phyloP scores from a whole-genome alignment of 2,113 vertebrate genomes.

The Corythaixoides concolor region DNA sequence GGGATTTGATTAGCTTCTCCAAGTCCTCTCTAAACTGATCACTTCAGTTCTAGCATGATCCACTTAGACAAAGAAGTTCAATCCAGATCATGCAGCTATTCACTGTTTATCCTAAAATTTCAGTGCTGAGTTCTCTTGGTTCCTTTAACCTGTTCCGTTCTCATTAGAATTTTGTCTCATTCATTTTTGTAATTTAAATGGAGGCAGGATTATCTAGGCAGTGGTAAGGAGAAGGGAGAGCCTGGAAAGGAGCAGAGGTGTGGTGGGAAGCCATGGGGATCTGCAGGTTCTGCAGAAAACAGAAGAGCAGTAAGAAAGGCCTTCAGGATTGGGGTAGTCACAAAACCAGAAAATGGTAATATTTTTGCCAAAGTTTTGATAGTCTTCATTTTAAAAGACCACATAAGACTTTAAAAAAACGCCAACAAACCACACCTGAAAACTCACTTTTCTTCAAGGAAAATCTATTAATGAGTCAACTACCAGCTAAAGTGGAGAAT shows the following conservation, averaged over 20 bases:
- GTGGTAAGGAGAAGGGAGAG: neutral
- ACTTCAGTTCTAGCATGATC: neutral
- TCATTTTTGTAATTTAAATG: neutral
- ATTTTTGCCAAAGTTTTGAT: neutral
- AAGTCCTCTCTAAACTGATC: neutral
- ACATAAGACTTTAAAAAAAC: neutral
- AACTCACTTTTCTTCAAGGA: neutral
- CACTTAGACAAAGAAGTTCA: neutral
- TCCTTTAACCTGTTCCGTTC: neutral
- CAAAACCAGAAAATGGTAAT: neutral
- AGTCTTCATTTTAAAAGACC: neutral
- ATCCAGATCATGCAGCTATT: neutral
- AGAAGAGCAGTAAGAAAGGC: neutral
- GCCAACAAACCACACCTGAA: neutral
- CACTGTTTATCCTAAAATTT: neutral
- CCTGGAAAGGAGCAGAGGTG: neutral
- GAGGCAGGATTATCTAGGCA: neutral
- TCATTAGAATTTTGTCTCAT: neutral
- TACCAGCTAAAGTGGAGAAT: neutral
- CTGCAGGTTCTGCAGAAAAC: neutral
- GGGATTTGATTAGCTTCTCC: neutral
- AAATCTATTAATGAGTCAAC: constrained; percentile 18
- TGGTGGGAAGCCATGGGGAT: neutral
- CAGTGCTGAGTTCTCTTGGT: neutral
- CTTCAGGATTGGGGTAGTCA: neutral